Evolutionary conservation across 2,888 invertebrate species (phyloP).

Genomic region (Euplagia quadripunctaria): DNA sequence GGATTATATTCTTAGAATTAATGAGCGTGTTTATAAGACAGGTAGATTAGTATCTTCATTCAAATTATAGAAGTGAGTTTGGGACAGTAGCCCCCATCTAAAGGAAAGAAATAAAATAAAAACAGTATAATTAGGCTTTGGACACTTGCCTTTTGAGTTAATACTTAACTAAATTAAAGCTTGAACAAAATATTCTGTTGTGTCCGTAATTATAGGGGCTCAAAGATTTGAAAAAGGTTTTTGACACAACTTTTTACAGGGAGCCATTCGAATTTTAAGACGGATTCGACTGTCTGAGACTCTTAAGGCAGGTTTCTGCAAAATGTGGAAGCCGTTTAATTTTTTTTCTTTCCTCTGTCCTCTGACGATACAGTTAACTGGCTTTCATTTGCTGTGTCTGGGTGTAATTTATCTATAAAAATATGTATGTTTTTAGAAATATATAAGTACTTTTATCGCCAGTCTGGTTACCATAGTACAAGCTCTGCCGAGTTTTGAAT

Average conservation of each 20-base stretch:
- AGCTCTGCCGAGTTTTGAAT: too few relatives aligned
- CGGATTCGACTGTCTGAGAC: neutral
- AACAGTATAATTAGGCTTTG: neutral
- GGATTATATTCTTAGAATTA: neutral
- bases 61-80: too few relatives aligned
- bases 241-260: neutral
- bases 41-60: too few relatives aligned
- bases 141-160: neutral
- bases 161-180: neutral
- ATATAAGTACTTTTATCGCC: too few relatives aligned
- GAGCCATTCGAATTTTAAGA: neutral
- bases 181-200: neutral
- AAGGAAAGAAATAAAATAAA: too few relatives aligned
- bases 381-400: too few relatives aligned
- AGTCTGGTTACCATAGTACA: too few relatives aligned
- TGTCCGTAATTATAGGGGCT: neutral
- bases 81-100: too few relatives aligned
- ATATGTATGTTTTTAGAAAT: too few relatives aligned
- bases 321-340: neutral
- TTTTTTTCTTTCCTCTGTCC: neutral
- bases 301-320: neutral
- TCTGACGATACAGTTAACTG: neutral
- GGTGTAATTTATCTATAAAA: too few relatives aligned
- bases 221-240: neutral
- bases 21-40: too few relatives aligned